Conservation (phyloP, 2,888 invertebrate species). For the Athalia circularis region DNA sequence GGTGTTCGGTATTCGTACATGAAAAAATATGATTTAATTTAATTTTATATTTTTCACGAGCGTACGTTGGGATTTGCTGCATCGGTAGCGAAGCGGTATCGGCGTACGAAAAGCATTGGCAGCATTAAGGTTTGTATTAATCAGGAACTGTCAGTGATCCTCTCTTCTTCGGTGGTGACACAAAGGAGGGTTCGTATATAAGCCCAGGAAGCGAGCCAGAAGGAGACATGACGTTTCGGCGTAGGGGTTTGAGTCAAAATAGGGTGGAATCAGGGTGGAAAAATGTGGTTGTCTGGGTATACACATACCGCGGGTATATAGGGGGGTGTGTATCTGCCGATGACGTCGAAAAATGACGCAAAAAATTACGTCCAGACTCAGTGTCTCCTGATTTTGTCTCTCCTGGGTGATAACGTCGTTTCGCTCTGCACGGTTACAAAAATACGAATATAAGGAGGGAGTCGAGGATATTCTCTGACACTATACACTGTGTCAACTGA, state of each 20-base stretch:
- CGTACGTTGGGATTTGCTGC: too few relatives aligned
- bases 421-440: too few relatives aligned
- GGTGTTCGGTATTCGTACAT: too few relatives aligned
- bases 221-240: conserved; percentile 62
- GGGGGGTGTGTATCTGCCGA: conserved; percentile 68
- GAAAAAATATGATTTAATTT: too few relatives aligned
- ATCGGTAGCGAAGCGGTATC: too few relatives aligned
- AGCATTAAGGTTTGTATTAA: conserved; percentile 73
- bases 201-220: conserved; percentile 54
- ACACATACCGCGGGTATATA: background rate
- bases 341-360: conserved; percentile 72
- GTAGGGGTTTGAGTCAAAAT: conserved; percentile 50
- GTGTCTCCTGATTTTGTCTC: conserved; percentile 61
- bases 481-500: conserved; percentile 36
- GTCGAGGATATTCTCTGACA: conserved; percentile 4
- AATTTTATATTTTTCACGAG: too few relatives aligned
- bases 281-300: conserved; percentile 37
- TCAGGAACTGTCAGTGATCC: conserved; percentile 70
- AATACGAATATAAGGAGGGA: background rate
- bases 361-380: conserved; percentile 70
- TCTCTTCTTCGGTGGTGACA: conserved; percentile 53
- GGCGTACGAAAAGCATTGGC: conserved; percentile 13
- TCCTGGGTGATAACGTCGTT: background rate
- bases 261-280: background rate
- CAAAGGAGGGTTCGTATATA: conserved; percentile 51